Evolutionary conservation across 2,888 invertebrate genomes (phyloP), one percentile per base, ranked within the genome.

Genomic region (Bhutanitis thaidina): DNA sequence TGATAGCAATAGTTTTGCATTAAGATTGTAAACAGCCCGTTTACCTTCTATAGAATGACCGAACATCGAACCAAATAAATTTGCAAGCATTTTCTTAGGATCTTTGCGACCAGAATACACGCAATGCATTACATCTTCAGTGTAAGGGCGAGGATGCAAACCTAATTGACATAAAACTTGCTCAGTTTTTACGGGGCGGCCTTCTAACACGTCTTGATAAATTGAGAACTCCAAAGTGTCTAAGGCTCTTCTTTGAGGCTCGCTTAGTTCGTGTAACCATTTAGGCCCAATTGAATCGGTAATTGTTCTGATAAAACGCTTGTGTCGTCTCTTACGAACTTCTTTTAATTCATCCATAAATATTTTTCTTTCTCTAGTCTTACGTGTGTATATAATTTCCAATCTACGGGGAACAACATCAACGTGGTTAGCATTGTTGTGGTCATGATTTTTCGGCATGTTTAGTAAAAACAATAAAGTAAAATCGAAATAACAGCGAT

Each of bases 201-300:
- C 82, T 70, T 84, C 83, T 0, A 88, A 57, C 43, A 82, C 37
- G 49, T 90, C 89, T 65, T 86, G 77, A 52, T 85, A 78, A 32
- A 89, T 83, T 3, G 70, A 62, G 25, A 53, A 46, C 39, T 70
- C 62, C 52, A 90, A 62, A 0, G 58, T 59, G 46, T 87, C 80
- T 38, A 89, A 64, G 1, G 81, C 76, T 4, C 47, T 41, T 55
- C 77, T 71, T 64, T 90, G 89, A 3, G 65, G 65, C 2, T 74
- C 80, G 55, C 88, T 86, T 7, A 89, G 71, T 1, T 78, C 76
- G 59, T 88, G 86, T 53, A 86, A 83, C 89, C 89, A 90, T 8
- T 54, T 67, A 0, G 89, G 87, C 1, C 88, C 89, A 7, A 84
- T 64, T 1, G 64, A 52, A 1, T 50, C 40, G 47, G 43, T 69